Evolutionary conservation across 2,797 vertebrate species (phyloP), one percentile per base, ranked within the genome.

Genomic region (Siniperca undulata): DNA sequence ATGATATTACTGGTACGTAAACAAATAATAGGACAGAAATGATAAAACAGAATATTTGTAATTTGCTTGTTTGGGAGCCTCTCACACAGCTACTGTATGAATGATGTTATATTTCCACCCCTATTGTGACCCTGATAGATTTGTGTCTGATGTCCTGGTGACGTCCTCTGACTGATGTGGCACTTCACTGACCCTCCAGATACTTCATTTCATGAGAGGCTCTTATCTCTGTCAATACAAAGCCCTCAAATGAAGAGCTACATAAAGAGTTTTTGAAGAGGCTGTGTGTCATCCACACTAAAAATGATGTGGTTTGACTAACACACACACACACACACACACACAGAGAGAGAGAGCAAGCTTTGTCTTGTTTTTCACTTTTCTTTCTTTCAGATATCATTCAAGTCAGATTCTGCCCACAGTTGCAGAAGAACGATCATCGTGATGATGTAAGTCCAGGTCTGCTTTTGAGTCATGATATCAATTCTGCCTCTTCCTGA

Each of bases 161-260:
- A 72, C 60, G 11, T 74, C 38, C 3, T 42, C 12, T 62, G 67
- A 89, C 76, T 89, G 68, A 68, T 86, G 78, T 22, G 38, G 6
- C 61, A 58, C 73, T 81, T 64, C 50, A 42, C 34, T 66, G 55
- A 84, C 60, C 70, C 77, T 83, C 3, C 70, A 84, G 76, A 84
- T 82, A 67, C 53, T 81, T 70, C 22, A 60, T 76, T 44, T 62
- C 67, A 83, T 58, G 70, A 88, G 48, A 53, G 27, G 16, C 72
- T 77, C 70, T 73, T 27, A 78, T 61, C 83, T 78, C 36, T 81
- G 78, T 84, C 70, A 77, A 84, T 67, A 80, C 53, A 64, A 81
- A 85, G 9, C 12, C 34, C 17, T 80, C 27, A 58, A 77, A 76
- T 67, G 40, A 78, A 77, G 30, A 77, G 40, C 70, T 48, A 55